These are phyloP conservation scores for Carlito syrichta DNA, from an alignment of 2,113 vertebrate species.

Conservation along the genomic window DNA sequence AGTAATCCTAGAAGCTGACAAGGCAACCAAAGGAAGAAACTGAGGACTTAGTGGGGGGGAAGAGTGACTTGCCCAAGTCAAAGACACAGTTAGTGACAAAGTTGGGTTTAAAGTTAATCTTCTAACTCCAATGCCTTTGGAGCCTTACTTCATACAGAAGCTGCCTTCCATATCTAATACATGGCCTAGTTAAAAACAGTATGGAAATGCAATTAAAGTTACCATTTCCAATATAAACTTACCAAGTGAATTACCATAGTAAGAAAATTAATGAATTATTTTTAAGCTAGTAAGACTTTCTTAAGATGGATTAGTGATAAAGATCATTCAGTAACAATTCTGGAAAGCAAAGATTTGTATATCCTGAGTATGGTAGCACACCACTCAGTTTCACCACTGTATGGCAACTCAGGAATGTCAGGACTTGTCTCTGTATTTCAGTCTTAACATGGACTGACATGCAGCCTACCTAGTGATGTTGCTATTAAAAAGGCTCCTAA, in stretches of 20 bases:
- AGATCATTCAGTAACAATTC: not conserved
- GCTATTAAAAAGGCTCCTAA: not conserved
- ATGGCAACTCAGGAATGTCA: not conserved
- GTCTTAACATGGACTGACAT: not conserved
- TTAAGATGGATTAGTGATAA: not conserved
- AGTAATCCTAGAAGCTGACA: not conserved
- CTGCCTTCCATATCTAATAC: not conserved
- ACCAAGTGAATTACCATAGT: not conserved
- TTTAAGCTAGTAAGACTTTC: not conserved
- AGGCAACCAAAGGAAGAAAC: not conserved
- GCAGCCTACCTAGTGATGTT: not conserved
- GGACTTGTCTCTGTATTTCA: not conserved
- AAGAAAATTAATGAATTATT: not conserved
- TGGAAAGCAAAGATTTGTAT: not conserved
- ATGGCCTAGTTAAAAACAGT: not conserved
- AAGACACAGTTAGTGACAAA: not conserved
- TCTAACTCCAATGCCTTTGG: not conserved
- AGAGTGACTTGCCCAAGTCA: not conserved
- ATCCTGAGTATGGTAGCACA: not conserved
- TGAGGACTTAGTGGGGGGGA: not conserved
- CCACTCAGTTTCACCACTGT: not conserved
- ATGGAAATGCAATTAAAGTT: not conserved
- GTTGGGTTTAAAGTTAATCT: not conserved
- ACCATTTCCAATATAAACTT: constrained; percentile 21
- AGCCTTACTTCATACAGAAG: not conserved